phyloP scores from a whole-genome alignment of 1,140 invertebrate species.

The Andrena cerasifolii region DNA sequence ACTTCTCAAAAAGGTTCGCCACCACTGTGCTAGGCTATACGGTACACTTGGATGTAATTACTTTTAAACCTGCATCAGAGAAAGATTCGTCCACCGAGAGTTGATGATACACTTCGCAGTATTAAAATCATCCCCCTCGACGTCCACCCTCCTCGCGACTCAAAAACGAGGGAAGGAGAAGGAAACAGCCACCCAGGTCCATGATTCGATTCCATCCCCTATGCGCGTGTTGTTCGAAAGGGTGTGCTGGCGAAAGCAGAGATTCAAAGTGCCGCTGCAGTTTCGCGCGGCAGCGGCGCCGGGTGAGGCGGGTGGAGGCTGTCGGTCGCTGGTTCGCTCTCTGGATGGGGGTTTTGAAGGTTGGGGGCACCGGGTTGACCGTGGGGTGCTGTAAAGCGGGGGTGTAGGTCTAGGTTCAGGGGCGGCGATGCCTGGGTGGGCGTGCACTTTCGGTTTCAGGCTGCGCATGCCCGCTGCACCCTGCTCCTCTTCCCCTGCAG shows the following conservation, averaged over 20 bases:
- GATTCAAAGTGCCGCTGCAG: slow-evolving; percentile 36
- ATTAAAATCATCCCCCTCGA: neutral
- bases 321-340: slow-evolving; percentile 18
- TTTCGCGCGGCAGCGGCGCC: neutral
- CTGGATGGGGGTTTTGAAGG: slow-evolving; percentile 71
- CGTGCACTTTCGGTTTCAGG: slow-evolving; percentile 80
- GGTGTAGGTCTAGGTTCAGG: slow-evolving; percentile 80
- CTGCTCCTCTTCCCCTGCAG: slow-evolving; percentile 35
- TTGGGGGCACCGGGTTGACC: slow-evolving; percentile 79
- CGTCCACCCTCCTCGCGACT: neutral
- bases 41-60: too few relatives aligned
- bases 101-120: too few relatives aligned
- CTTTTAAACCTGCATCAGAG: too few relatives aligned
- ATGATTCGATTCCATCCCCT: neutral
- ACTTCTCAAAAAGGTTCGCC: too few relatives aligned
- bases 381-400: slow-evolving; percentile 72
- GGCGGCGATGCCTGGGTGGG: slow-evolving; percentile 74
- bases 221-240: too few relatives aligned
- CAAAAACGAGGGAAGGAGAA: too few relatives aligned
- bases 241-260: neutral
- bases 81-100: too few relatives aligned
- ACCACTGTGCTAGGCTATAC: too few relatives aligned
- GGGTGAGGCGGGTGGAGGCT: slow-evolving; percentile 34
- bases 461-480: slow-evolving; percentile 71
- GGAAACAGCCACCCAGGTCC: neutral